Percentiles rank a stretch among this genome's conserved stretches.
phyloP scores from a whole-genome alignment of 1,140 invertebrate genomes.

The Drosophila ohnishii region DNA sequence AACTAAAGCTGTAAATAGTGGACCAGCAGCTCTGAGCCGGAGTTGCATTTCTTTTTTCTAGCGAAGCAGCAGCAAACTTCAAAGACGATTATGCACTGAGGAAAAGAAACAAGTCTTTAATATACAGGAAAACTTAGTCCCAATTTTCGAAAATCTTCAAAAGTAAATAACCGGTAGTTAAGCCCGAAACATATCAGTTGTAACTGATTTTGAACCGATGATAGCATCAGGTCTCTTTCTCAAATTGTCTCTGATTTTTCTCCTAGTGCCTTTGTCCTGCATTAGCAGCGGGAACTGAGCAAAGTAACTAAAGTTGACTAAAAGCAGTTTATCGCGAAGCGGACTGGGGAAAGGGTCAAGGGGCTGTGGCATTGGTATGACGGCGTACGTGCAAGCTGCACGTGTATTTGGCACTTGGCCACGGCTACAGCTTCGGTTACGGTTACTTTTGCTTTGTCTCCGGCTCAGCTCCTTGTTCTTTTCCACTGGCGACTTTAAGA shows the following conservation, averaged over 20 bases:
- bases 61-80: constrained; percentile 42
- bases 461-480: constrained; percentile 54
- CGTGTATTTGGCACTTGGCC: constrained; percentile 77
- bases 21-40: constrained; percentile 50
- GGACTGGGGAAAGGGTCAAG: constrained; percentile 2
- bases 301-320: constrained; percentile 81
- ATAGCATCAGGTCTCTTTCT: no score
- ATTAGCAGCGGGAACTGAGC: constrained; percentile 61
- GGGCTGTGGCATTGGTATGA: neutral
- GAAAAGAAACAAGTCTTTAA: neutral
- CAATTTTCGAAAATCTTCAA: no score
- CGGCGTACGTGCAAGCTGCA: constrained; percentile 60
- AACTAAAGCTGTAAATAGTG: constrained; percentile 80
- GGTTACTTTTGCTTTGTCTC: constrained; percentile 70
- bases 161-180: neutral
- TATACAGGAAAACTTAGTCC: no score
- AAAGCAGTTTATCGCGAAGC: constrained; percentile 74
- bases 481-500: constrained; percentile 64
- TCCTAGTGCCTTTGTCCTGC: constrained; percentile 40
- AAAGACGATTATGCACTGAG: constrained; percentile 14
- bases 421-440: constrained; percentile 38
- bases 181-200: neutral
- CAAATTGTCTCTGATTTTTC: neutral
- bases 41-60: constrained; percentile 14
- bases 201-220: no score